phyloP scores from a whole-genome alignment of 2,113 vertebrate species.

The Alosa alosa region DNA sequence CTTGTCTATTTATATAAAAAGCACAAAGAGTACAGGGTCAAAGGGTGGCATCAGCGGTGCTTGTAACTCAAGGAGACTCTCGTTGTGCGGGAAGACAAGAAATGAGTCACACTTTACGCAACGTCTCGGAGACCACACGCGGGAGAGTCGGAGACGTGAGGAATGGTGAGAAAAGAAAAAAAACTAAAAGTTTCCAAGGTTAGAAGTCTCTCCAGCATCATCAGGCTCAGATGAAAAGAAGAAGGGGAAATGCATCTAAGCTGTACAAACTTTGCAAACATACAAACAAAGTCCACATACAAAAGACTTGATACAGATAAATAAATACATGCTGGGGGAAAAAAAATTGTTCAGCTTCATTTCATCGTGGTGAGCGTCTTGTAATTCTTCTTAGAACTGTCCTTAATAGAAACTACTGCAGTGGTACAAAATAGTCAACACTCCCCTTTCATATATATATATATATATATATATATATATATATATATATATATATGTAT shows the following conservation, averaged over 20 bases:
- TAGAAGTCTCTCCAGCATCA: background rate
- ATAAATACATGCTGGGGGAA: background rate
- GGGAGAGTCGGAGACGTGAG: background rate
- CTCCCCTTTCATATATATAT: background rate
- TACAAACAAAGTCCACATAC: background rate
- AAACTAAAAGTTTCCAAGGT: background rate
- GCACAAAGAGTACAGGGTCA: background rate
- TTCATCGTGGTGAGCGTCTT: background rate
- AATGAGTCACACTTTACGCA: background rate
- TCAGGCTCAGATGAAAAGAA: background rate
- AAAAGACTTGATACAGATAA: background rate
- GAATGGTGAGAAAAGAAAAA: no score
- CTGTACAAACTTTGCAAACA: background rate
- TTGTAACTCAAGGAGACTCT: background rate
- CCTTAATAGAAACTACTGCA: background rate
- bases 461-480: background rate
- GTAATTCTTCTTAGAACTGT: background rate
- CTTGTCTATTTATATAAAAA: slow-evolving; percentile 7
- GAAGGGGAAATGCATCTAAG: background rate
- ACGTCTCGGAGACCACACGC: background rate
- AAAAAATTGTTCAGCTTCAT: background rate
- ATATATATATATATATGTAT: background rate
- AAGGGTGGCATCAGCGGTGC: background rate
- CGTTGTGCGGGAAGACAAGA: background rate
- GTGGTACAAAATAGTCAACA: background rate